Percentiles rank a stretch among this genome's conserved stretches.
Evolutionary conservation across 2,797 vertebrate species (phyloP).

Genomic region (Ataeniobius toweri): DNA sequence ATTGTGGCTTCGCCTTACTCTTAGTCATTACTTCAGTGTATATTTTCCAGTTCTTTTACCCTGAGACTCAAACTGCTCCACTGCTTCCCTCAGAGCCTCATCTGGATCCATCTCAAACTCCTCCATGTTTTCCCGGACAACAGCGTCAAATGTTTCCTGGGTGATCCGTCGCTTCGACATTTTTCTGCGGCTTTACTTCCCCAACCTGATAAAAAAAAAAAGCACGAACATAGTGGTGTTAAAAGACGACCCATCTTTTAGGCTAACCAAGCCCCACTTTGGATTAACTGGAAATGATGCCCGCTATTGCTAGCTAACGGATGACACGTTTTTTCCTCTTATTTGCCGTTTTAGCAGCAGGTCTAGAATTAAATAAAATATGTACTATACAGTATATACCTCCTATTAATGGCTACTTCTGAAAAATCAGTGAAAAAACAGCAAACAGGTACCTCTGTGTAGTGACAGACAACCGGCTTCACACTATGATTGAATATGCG

Average conservation of each 20-base stretch:
- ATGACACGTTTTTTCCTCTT: neutral
- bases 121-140: constrained; percentile 89
- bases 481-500: constrained; percentile 47
- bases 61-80: constrained; percentile 94
- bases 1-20: too few relatives aligned
- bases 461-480: constrained; percentile 3
- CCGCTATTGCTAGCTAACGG: constrained; percentile 9
- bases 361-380: neutral
- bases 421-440: neutral
- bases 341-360: neutral
- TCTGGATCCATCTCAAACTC: constrained; percentile 91
- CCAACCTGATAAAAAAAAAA: neutral
- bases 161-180: constrained; percentile 89
- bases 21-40: neutral
- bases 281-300: neutral
- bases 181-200: constrained; percentile 6
- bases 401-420: neutral
- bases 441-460: constrained; percentile 31
- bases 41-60: constrained; percentile 72
- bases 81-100: constrained; percentile 89
- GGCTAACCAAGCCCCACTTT: neutral
- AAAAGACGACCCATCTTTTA: neutral
- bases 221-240: neutral
- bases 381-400: too few relatives aligned
- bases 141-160: constrained; percentile 94